These are phyloP conservation scores for Smutsia gigantea DNA, from an alignment of 2,797 vertebrate species.

Conservation along the genomic window DNA sequence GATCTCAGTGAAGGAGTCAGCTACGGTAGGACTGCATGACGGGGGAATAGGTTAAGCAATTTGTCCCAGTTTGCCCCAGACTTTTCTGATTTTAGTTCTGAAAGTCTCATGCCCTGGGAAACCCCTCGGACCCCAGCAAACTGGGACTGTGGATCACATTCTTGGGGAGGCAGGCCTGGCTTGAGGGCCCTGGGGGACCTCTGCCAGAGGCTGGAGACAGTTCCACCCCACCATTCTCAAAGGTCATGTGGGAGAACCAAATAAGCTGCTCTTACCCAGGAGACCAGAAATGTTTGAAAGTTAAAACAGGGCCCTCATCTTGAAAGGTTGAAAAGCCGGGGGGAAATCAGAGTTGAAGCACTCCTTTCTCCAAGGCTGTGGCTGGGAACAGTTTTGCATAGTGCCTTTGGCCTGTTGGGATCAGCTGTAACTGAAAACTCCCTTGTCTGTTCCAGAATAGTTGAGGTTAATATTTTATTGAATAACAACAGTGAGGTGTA, in stretches of 20 bases:
- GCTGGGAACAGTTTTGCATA: neutral
- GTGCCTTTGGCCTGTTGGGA: neutral
- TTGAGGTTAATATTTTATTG: neutral
- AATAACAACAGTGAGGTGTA: neutral
- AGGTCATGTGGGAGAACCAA: neutral
- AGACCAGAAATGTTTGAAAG: neutral
- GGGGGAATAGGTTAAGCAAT: neutral
- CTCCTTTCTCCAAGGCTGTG: neutral
- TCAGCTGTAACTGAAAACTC: neutral
- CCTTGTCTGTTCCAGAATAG: too few relatives aligned
- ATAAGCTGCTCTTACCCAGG: neutral
- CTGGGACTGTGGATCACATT: neutral
- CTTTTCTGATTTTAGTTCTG: constrained; percentile 9
- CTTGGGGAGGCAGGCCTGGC: neutral
- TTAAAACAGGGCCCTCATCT: neutral
- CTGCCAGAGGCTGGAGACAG: neutral
- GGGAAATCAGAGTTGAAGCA: rapidly evolving
- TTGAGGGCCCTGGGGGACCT: neutral
- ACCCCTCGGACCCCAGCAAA: neutral
- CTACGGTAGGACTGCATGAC: rapidly evolving
- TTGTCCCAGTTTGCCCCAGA: neutral
- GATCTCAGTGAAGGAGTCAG: neutral
- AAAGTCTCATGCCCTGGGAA: neutral
- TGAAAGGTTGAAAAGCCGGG: neutral
- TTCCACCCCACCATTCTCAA: neutral